These are phyloP conservation scores for Zaprionus vittiger DNA, from an alignment of 1,140 invertebrate species.

Conservation along the genomic window DNA sequence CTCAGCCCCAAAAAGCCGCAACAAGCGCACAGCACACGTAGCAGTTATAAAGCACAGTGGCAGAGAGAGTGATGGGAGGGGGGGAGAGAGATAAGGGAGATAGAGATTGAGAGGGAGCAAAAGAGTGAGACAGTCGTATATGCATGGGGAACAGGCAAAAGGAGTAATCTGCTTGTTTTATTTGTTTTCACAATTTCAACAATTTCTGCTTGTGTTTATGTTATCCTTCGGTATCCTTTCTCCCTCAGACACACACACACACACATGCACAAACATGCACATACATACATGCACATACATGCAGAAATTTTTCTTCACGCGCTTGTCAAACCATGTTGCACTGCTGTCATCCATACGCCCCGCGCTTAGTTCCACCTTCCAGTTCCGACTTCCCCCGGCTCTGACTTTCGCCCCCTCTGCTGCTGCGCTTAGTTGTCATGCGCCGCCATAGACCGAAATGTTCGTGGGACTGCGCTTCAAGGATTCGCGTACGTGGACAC, in stretches of 20 bases:
- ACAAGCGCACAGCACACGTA: conserved; percentile 61
- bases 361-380: conserved; percentile 35
- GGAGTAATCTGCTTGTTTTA: conserved; percentile 65
- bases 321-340: conserved; percentile 77
- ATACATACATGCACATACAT: conserved; percentile 46
- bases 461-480: conserved; percentile 44
- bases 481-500: conserved; percentile 68
- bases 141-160: conserved; percentile 9
- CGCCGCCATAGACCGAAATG: conserved; percentile 72
- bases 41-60: conserved; percentile 64
- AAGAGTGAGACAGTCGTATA: not conserved
- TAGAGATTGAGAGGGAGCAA: not conserved
- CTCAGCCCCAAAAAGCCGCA: conserved; percentile 66
- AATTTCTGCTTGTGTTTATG: conserved; percentile 39
- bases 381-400: not conserved
- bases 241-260: not conserved
- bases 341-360: conserved; percentile 72
- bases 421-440: conserved; percentile 71
- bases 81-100: not conserved
- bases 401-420: conserved; percentile 3
- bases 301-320: conserved; percentile 81
- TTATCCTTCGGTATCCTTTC: not conserved
- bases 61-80: not conserved
- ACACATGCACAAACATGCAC: not conserved
- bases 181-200: conserved; percentile 73